These are phyloP conservation scores for Chionis minor DNA, from an alignment of 2,113 vertebrate genomes.

Conservation along the genomic window DNA sequence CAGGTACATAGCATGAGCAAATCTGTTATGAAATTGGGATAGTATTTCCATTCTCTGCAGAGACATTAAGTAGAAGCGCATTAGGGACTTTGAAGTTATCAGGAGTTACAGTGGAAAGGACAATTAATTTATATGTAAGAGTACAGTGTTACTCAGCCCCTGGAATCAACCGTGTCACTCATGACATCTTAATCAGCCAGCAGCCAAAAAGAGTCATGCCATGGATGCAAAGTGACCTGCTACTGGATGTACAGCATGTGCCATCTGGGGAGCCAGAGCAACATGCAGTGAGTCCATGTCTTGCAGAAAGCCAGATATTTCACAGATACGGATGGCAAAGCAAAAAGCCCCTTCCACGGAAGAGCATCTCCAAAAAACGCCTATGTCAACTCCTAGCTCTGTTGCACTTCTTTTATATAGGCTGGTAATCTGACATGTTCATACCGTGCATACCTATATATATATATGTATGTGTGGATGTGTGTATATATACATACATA, in stretches of 20 bases:
- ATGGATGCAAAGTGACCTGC: fast-evolving
- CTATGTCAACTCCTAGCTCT: neutral
- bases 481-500: too few species aligned
- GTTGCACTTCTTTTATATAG: neutral
- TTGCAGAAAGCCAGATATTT: neutral
- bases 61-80: neutral
- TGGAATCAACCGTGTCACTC: neutral
- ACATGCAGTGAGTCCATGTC: fast-evolving
- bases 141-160: neutral
- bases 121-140: neutral
- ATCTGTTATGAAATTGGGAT: neutral
- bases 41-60: neutral
- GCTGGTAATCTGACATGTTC: neutral
- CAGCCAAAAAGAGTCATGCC: neutral
- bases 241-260: neutral
- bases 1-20: neutral
- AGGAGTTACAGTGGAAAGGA: neutral
- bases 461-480: neutral
- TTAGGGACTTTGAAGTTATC: neutral
- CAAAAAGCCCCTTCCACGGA: neutral
- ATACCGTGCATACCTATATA: neutral
- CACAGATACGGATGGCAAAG: neutral
- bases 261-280: neutral
- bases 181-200: neutral
- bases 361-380: neutral